Base-by-base conservation (phyloP, 2,888 invertebrate species). In the Rotaria socialis region DNA sequence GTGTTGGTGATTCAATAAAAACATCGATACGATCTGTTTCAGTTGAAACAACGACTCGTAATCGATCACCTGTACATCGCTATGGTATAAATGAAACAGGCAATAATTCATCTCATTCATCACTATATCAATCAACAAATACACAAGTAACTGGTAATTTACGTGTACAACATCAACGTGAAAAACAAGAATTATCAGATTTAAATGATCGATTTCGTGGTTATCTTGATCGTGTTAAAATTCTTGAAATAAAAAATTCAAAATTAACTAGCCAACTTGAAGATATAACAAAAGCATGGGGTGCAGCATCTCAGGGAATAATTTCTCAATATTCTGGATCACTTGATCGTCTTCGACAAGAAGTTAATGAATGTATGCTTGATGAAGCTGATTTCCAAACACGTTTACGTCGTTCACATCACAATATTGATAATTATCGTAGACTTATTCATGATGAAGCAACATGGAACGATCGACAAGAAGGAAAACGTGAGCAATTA, bases 131-230 rank as follows among this genome's bases (percentile, higher is more conserved):
- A 24, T 80, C 80, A 47, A 11, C 80, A 24, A 80, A 80, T 80
- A 47, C 7, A 4, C 80, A 80, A 80, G 47, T 80, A 1, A 47
- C 80, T 5, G 80, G 10, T 80, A 47, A 80, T n/a, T 24, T 80
- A 24, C 80, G 80, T n/a, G 80, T 41, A 47, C 80, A 86, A 52
- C 86, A 85, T 74, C 74, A 84, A 56, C 74, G 84, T 47, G 87
- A 87, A 56, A 87, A 87, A 86, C 67, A 85, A 80, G 85, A 58
- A 52, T 74, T 87, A 8, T 22, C 50, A 50, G 67, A 85, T 41
- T 80, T 87, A 55, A 87, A 87, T 43, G 85, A 87, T 58, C 84
- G 87, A 27, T 87, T 87, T 60, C 67, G 86, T 43, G 84, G 84
- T 22, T 87, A 87, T 80, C 67, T 87, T 19, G 86, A 86, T 58